These are phyloP conservation scores for Cinclus cinclus DNA, from an alignment of 2,113 vertebrate species.

Conservation along the genomic window DNA sequence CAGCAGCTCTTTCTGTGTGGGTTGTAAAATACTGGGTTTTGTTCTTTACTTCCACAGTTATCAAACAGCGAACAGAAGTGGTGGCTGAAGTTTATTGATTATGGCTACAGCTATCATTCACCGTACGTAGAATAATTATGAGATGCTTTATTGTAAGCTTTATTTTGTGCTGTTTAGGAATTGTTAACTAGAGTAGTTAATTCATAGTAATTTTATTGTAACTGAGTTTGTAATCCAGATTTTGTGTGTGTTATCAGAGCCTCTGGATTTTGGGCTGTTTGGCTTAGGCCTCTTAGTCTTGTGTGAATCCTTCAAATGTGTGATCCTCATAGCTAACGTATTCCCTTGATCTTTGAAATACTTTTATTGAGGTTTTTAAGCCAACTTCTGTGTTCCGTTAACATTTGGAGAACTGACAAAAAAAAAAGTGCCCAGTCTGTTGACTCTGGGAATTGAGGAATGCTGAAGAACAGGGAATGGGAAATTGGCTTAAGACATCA, in stretches of 20 bases:
- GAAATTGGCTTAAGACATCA: background rate
- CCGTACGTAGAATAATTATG: constrained; percentile 61
- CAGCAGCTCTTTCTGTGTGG: background rate
- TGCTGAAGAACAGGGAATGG: background rate
- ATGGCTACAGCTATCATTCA: constrained; percentile 24
- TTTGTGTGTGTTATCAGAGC: background rate
- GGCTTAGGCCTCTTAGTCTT: background rate
- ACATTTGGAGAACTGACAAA: background rate
- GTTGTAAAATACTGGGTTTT: background rate
- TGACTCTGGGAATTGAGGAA: background rate
- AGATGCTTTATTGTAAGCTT: background rate
- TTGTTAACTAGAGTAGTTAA: background rate
- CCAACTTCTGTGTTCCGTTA: background rate
- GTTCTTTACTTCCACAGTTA: constrained; percentile 66
- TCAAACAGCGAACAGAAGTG: constrained; percentile 69
- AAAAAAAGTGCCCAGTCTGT: fast-evolving
- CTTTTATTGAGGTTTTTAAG: background rate
- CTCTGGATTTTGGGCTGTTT: background rate
- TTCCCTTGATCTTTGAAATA: background rate
- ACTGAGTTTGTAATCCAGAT: background rate
- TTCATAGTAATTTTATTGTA: background rate
- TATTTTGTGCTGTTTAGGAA: background rate
- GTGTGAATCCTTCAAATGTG: background rate
- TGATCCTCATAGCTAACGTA: background rate
- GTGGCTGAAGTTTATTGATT: constrained; percentile 76